A percentile compares a stretch with the other conserved stretches of the same genome.
These are phyloP conservation scores for Hemibagrus guttatus DNA, from an alignment of 2,797 vertebrate genomes.

Conservation along the genomic window DNA sequence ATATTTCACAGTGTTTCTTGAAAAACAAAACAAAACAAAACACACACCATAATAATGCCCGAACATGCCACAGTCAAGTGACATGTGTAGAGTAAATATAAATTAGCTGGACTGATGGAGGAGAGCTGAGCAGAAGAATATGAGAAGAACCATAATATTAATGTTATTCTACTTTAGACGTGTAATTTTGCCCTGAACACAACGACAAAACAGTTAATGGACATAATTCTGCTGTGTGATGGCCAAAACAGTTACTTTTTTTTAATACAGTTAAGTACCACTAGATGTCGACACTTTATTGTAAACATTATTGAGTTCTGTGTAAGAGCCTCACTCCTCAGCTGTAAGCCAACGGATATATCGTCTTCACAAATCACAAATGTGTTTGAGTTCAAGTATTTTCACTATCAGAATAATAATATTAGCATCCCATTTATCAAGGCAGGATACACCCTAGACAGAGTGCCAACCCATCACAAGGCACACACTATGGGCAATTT, in stretches of 20 bases:
- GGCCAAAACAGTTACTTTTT: neutral
- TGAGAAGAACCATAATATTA: neutral
- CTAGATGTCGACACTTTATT: slow-evolving; percentile 31
- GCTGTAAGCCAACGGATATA: neutral
- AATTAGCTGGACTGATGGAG: neutral
- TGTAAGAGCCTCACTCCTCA: neutral
- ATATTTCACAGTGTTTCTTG: neutral
- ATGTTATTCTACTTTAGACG: neutral
- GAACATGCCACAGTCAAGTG: neutral
- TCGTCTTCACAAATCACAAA: neutral
- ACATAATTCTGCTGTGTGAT: neutral
- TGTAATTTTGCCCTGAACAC: neutral
- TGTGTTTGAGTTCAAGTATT: neutral
- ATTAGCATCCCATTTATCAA: neutral
- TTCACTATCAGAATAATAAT: neutral
- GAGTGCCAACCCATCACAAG: too few relatives aligned
- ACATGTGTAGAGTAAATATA: neutral
- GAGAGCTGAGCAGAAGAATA: neutral
- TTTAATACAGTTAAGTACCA: neutral
- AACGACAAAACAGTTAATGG: too few relatives aligned
- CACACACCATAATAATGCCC: neutral
- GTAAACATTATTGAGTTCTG: neutral
- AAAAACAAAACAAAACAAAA: neutral
- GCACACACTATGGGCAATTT: too few relatives aligned
- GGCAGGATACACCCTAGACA: too few relatives aligned